These are phyloP conservation scores for Macrobrachium nipponense DNA, from an alignment of 1,140 invertebrate genomes.

Conservation along the genomic window DNA sequence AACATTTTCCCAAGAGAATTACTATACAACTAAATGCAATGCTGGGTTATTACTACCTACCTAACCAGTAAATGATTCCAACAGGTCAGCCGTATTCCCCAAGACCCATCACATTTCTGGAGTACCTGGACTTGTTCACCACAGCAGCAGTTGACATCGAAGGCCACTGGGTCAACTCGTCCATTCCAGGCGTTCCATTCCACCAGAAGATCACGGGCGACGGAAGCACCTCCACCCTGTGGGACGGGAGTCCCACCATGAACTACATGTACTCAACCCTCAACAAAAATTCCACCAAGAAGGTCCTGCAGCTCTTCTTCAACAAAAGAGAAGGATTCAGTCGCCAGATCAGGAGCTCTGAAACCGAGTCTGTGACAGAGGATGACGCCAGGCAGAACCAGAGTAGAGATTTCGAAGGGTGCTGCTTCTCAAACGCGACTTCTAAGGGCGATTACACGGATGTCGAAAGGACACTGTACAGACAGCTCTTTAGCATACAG, in stretches of 20 bases:
- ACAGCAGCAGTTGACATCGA: slow-evolving; percentile 5
- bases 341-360: too few relatives aligned
- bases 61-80: neutral
- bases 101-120: slow-evolving; percentile 36
- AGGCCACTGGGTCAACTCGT: neutral
- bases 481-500: neutral
- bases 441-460: too few relatives aligned
- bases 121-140: slow-evolving; percentile 43
- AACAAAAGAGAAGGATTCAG: slow-evolving; percentile 4
- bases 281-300: neutral
- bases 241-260: slow-evolving; percentile 51
- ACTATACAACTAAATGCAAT: too few relatives aligned
- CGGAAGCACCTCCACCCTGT: slow-evolving; percentile 51
- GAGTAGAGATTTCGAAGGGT: too few relatives aligned
- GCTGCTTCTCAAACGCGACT: too few relatives aligned
- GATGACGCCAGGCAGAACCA: too few relatives aligned
- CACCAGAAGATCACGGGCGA: slow-evolving; percentile 44
- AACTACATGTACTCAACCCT: slow-evolving; percentile 25
- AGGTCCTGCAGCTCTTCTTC: neutral
- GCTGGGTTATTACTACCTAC: too few relatives aligned
- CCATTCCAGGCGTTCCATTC: neutral
- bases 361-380: too few relatives aligned
- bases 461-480: too few relatives aligned
- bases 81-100: slow-evolving; percentile 30
- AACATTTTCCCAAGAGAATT: too few relatives aligned